Conservation (phyloP, 1,140 invertebrate species). For the Macrostomum lignano region DNA sequence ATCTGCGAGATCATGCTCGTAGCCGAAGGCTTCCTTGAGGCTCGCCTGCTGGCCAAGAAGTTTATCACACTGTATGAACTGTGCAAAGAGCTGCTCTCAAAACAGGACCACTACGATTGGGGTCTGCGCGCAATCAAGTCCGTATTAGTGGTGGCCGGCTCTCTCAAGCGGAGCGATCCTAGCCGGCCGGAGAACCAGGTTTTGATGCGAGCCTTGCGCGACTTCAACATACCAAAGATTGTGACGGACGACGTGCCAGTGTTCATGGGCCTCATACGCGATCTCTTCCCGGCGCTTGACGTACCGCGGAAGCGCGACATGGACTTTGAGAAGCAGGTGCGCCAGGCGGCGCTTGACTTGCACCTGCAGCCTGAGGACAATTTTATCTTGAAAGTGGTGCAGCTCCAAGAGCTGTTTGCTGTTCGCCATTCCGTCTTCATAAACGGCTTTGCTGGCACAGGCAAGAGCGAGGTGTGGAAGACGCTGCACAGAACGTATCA, state of each 20-base stretch:
- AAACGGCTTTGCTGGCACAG: conserved; percentile 67
- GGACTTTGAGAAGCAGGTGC: conserved; percentile 69
- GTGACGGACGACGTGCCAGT: conserved; percentile 74
- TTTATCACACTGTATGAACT: conserved; percentile 80
- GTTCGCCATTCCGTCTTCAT: conserved; percentile 85
- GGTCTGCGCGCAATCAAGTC: conserved; percentile 77
- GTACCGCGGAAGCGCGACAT: conserved; percentile 68
- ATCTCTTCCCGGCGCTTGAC: conserved; percentile 72
- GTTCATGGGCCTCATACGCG: conserved; percentile 80
- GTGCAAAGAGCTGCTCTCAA: conserved; percentile 70
- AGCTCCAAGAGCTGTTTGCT: conserved; percentile 67
- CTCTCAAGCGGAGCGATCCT: conserved; percentile 59
- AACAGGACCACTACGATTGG: conserved; percentile 93
- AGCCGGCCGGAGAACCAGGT: conserved; percentile 70
- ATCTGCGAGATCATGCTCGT: conserved; percentile 96
- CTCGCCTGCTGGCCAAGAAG: conserved; percentile 59
- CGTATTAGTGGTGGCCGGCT: conserved; percentile 71
- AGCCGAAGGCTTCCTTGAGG: conserved; percentile 81
- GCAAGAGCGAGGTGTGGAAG: conserved; percentile 83
- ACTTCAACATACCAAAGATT: conserved; percentile 86
- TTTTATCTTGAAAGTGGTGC: conserved; percentile 74
- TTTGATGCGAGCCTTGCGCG: conserved; percentile 71
- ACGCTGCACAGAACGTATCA: conserved; percentile 60
- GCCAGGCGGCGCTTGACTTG: conserved; percentile 60
- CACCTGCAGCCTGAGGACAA: conserved; percentile 61